Evolutionary conservation across 1,140 invertebrate genomes (phyloP).

Genomic region (Agrilus planipennis): DNA sequence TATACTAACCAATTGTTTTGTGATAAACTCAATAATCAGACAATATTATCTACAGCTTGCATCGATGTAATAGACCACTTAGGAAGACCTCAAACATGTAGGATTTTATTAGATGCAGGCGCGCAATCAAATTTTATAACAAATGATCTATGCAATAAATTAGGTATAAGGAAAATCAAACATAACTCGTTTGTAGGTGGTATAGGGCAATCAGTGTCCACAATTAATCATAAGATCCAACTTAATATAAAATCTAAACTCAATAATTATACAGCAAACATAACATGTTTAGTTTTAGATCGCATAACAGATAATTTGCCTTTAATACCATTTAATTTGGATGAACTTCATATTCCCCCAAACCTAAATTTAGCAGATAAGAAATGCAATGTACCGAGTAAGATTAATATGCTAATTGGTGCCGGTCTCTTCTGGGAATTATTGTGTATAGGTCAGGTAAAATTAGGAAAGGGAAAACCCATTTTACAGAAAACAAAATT

Average conservation of each 20-base stretch:
- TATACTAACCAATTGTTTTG: neutral
- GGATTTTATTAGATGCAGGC: slow-evolving; percentile 2
- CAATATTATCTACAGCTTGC: neutral
- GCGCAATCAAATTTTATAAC: slow-evolving; percentile 7
- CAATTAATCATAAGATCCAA: neutral
- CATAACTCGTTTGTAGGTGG: neutral
- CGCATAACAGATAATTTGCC: slow-evolving; percentile 1
- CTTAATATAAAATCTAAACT: slow-evolving; percentile 1
- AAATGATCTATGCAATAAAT: neutral
- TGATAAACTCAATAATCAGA: neutral
- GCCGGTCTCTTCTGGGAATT: neutral
- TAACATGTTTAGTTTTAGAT: slow-evolving; percentile 1
- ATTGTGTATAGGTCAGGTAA: slow-evolving; percentile 2
- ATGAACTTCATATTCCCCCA: neutral
- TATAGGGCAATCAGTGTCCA: neutral
- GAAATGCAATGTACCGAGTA: neutral
- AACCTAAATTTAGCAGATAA: slow-evolving; percentile 1
- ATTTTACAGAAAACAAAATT: slow-evolving; percentile 12
- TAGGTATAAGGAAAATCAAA: neutral
- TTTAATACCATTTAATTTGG: neutral
- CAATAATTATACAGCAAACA: neutral
- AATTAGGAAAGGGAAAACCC: neutral
- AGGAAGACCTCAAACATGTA: neutral
- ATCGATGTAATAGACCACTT: neutral
- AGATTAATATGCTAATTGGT: slow-evolving; percentile 1